These are phyloP conservation scores for Catostomus latipinnis DNA, from an alignment of 2,797 vertebrate species.

Conservation along the genomic window DNA sequence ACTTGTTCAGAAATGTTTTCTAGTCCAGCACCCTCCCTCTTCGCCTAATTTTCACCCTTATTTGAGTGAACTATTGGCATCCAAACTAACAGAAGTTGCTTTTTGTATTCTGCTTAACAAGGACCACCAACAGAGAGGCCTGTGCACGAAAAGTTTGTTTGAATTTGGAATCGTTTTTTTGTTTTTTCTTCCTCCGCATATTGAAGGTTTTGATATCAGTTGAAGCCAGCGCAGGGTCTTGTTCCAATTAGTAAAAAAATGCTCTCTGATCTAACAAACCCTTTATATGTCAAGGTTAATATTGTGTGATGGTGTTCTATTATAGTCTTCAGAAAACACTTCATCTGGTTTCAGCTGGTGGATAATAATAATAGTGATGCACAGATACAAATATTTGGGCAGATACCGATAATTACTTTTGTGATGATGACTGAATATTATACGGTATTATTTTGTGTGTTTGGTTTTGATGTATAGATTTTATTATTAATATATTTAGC, in stretches of 20 bases:
- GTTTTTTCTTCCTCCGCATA: constrained; percentile 45
- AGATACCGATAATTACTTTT: too few relatives aligned
- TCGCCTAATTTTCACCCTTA: constrained; percentile 50
- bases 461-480: too few relatives aligned
- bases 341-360: neutral
- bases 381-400: neutral
- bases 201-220: constrained; percentile 37
- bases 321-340: neutral
- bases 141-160: constrained; percentile 74
- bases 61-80: constrained; percentile 54
- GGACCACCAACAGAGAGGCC: constrained; percentile 76
- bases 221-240: constrained; percentile 22
- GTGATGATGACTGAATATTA: too few relatives aligned
- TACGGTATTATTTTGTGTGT: too few relatives aligned
- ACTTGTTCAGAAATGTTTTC: constrained; percentile 62
- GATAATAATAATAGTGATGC: neutral
- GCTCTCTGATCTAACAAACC: neutral
- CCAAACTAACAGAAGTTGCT: constrained; percentile 69
- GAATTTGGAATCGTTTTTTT: constrained; percentile 66
- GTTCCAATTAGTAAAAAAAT: constrained; percentile 19
- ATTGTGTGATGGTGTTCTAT: neutral
- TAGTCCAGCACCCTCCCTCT: constrained; percentile 53
- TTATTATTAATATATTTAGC: too few relatives aligned
- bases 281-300: constrained; percentile 10
- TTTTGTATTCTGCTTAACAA: constrained; percentile 71